These are phyloP conservation scores for Pseudomyrmex concolor DNA, from an alignment of 1,140 invertebrate species.

Conservation along the genomic window DNA sequence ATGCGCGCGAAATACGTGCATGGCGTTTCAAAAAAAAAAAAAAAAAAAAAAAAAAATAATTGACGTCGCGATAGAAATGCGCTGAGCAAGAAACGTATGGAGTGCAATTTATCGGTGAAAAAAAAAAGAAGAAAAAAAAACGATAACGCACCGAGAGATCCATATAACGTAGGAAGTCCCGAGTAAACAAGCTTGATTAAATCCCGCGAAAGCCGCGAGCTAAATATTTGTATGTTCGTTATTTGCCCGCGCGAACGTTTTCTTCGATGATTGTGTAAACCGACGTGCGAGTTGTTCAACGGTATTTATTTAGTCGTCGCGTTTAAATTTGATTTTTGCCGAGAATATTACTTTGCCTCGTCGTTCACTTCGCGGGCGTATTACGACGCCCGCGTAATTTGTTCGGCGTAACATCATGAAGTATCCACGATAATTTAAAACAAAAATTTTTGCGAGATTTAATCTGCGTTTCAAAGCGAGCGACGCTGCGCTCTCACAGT, in stretches of 20 bases:
- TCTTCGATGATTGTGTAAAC: not conserved
- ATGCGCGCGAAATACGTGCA: not conserved
- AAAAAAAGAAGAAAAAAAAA: not conserved
- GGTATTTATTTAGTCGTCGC: slow-evolving; percentile 22
- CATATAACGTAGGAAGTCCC: too few species aligned
- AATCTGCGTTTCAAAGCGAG: not conserved
- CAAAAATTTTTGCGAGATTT: not conserved
- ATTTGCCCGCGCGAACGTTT: not conserved
- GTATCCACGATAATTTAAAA: not conserved
- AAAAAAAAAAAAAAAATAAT: not conserved
- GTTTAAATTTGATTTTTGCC: slow-evolving; percentile 15
- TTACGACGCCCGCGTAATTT: not conserved
- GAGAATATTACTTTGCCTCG: not conserved
- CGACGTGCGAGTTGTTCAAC: not conserved
- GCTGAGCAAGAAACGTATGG: not conserved
- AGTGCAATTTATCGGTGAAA: slow-evolving; percentile 14
- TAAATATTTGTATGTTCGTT: slow-evolving; percentile 18
- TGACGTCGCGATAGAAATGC: not conserved
- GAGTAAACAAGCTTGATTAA: slow-evolving; percentile 32
- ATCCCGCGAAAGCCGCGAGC: not conserved
- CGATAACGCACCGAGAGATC: not conserved
- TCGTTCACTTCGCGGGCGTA: not conserved
- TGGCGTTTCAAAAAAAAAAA: too few species aligned
- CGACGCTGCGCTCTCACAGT: too few species aligned
- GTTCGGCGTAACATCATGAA: not conserved